Base-by-base conservation (phyloP, 1,140 invertebrate species). In the Galendromus occidentalis region DNA sequence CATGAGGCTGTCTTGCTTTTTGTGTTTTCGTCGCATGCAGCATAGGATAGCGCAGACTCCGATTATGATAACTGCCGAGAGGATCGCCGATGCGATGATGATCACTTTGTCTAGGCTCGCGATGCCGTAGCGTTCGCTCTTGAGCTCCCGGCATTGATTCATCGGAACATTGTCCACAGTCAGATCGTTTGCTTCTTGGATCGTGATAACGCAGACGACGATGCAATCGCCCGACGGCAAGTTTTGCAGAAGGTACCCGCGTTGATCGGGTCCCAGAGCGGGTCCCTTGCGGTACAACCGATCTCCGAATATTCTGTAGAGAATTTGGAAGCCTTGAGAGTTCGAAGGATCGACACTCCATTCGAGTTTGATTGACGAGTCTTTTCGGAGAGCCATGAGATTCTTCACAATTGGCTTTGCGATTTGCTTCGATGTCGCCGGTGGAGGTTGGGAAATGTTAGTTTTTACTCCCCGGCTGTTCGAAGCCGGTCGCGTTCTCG, bases 41-140 rank as follows among this genome's bases (percentile, higher is more conserved):
- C 86, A 86, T 33, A 91, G 83, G 73, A 92, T 91, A 64, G 92
- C 82, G 64, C 91, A 83, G 20, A 77, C 76, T 1, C 87, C 88
- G 30, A 91, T 82, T 42, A 91, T 84, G 67, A 93, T 88, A 25
- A 88, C 89, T n/a, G 85, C 86, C 67, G 76, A 91, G 71, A 92
- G 90, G n/a, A 87, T 87, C 7, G 88, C 88, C 71, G 86, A 89
- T 1, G 88, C 88, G 12, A 85, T 88, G 70, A 93, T 93, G 25
- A 90, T 91, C 71, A 93, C 89, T 74, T 90, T 91, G 74, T 93
- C 90, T 85, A 92, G 88, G 75, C 90, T 87, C 14, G 85, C 87
- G 29, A 68, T 65, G 41, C 67, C 30, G 25, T 66, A 51, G 14
- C 51, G 51, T 64, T 67, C 69, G 65, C 68, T 70, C 14, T 22